Evolutionary conservation across 2,113 vertebrate genomes (phyloP), one percentile per base, ranked within the genome.

Genomic region (Grallaria varia): DNA sequence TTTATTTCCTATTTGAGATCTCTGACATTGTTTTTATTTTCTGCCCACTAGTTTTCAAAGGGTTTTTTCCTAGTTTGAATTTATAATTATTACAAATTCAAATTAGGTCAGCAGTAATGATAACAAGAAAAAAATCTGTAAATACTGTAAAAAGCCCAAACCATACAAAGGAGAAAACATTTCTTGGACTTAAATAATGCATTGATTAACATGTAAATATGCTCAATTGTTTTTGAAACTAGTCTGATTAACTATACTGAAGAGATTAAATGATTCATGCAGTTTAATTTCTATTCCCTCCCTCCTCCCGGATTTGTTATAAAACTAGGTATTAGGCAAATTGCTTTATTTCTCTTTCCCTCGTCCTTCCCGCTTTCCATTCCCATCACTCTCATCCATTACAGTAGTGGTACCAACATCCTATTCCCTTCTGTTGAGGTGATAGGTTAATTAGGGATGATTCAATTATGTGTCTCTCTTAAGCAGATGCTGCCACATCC

Each of bases 401-500:
- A 89, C 90, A 96, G 68, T 14, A 72, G 86, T 62, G 86, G 92
- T 89, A 93, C 49, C 79, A 96, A 93, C 85, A 92, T 84, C 44
- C 74, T 73, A 82, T 66, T 90, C 80, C 60, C 84, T 88, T 83
- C 93, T 93, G 80, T 86, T 56, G 80, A 94, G 93, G 73, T 94
- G 87, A 87, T 86, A 77, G 84, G 86, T 66, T 90, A 94, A 94
- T 92, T 96, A 94, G 60, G 72, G 82, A 83, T 92, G 87, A 84
- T 90, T 95, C 90, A 92, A 77, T 95, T 87, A 94, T 1, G 23
- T 68, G 71, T 90, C 83, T 95, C 95, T 93, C 88, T 96, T 96
- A 96, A 96, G 89, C 95, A 97, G 93, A 96, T 95, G 95, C 93
- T 96, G 90, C 52, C 91, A 94, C 58, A 66, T 89, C 78, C 86